These are phyloP conservation scores for Pandion haliaetus DNA, from an alignment of 2,113 vertebrate genomes.

Conservation along the genomic window DNA sequence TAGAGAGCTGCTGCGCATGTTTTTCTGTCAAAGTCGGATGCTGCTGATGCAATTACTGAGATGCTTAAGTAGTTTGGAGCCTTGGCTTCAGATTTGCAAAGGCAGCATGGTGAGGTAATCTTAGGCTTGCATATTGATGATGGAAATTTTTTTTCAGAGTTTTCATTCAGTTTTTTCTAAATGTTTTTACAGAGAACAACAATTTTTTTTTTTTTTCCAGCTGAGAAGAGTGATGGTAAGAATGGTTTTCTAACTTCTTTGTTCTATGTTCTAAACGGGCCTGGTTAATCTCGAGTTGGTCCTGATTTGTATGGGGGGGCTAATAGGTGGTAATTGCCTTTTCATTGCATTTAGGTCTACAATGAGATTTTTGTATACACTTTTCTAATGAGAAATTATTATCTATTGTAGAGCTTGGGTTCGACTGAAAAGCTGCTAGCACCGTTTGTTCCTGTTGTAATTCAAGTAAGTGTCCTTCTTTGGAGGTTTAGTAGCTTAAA, in stretches of 20 bases:
- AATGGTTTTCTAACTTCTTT: background rate
- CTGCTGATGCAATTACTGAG: background rate
- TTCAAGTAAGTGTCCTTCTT: constrained; percentile 60
- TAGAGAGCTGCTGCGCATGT: background rate
- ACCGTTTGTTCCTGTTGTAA: constrained; percentile 58
- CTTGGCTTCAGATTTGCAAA: background rate
- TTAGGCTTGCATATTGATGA: background rate
- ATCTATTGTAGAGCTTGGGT: constrained; percentile 74
- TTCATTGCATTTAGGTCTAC: background rate
- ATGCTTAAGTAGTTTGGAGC: background rate
- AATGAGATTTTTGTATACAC: background rate
- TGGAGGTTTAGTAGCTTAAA: background rate
- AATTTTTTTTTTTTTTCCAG: background rate
- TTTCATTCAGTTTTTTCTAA: no score
- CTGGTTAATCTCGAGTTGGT: background rate
- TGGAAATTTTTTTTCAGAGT: no score
- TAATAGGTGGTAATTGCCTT: background rate
- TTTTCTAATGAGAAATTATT: background rate
- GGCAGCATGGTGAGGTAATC: background rate
- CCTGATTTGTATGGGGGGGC: background rate
- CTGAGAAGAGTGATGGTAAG: background rate
- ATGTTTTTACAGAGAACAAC: background rate
- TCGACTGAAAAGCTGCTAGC: constrained; percentile 82
- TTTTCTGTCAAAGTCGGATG: background rate
- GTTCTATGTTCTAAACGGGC: background rate